A percentile compares a stretch with the other conserved stretches of the same genome.
These are phyloP conservation scores for Leguminivora glycinivorella DNA, from an alignment of 1,140 invertebrate species.

Conservation along the genomic window DNA sequence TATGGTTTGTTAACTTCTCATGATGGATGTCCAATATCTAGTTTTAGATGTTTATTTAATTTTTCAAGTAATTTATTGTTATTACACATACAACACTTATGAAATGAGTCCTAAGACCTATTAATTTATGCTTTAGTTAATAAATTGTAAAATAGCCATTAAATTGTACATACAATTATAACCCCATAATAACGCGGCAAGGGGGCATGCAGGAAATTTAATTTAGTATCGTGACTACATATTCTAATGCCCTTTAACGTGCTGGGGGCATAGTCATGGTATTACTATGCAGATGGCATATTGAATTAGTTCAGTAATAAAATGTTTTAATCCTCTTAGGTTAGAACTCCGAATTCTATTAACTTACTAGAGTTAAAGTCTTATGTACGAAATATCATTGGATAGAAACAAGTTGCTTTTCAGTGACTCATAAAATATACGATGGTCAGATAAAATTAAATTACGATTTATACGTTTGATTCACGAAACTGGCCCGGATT, in stretches of 20 bases:
- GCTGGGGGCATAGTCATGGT: background rate
- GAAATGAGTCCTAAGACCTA: background rate
- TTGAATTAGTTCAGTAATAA: background rate
- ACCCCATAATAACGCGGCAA: background rate
- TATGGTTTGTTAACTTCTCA: too few relatives aligned
- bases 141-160: background rate
- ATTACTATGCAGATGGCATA: constrained; percentile 3
- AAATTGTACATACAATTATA: background rate
- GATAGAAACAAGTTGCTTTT: too few relatives aligned
- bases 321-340: background rate
- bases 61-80: too few relatives aligned
- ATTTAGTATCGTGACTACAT: constrained; percentile 1
- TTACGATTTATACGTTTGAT: too few relatives aligned
- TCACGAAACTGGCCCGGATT: too few relatives aligned
- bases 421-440: too few relatives aligned
- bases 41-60: too few relatives aligned
- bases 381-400: too few relatives aligned
- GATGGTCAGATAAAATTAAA: too few relatives aligned
- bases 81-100: background rate
- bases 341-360: too few relatives aligned
- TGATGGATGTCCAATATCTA: too few relatives aligned
- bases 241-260: background rate
- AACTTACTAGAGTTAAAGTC: too few relatives aligned
- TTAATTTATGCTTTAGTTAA: background rate
- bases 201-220: background rate